Percentiles rank a stretch among this genome's conserved stretches.
These are phyloP conservation scores for Paratilapia polleni DNA, from an alignment of 2,113 vertebrate genomes.

Conservation along the genomic window DNA sequence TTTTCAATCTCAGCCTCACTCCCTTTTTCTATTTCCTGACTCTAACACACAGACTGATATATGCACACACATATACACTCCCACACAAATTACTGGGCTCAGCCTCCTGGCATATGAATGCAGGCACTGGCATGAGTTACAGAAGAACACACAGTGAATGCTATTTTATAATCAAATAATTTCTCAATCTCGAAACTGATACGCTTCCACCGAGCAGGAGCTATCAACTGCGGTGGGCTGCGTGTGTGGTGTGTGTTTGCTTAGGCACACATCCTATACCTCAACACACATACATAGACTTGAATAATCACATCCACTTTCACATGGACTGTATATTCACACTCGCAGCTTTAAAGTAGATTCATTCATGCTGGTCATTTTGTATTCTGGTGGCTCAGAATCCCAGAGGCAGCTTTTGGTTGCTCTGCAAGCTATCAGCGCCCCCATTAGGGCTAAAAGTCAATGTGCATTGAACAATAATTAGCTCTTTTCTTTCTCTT, in stretches of 20 bases:
- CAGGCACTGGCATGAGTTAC: slow-evolving; percentile 54
- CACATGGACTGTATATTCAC: slow-evolving; percentile 35
- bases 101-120: slow-evolving; percentile 53
- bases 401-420: neutral
- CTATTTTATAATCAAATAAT: slow-evolving; percentile 75
- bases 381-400: slow-evolving; percentile 20
- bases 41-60: slow-evolving; percentile 5
- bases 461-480: slow-evolving; percentile 20
- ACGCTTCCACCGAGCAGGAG: slow-evolving; percentile 40
- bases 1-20: slow-evolving; percentile 36
- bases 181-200: slow-evolving; percentile 72
- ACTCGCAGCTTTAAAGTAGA: slow-evolving; percentile 33
- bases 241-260: slow-evolving; percentile 71
- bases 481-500: neutral
- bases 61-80: slow-evolving; percentile 9
- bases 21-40: slow-evolving; percentile 3
- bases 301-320: slow-evolving; percentile 32
- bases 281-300: slow-evolving; percentile 28
- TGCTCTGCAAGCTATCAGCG: slow-evolving; percentile 36
- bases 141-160: slow-evolving; percentile 54
- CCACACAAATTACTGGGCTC: slow-evolving; percentile 6
- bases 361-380: slow-evolving; percentile 49
- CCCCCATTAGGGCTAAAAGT: slow-evolving; percentile 54
- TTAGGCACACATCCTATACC: slow-evolving; percentile 58
- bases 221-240: slow-evolving; percentile 61